Evolutionary conservation across 64 coral and sea anemone genomes (phyloP).

Genomic region (Acropora yongei): DNA sequence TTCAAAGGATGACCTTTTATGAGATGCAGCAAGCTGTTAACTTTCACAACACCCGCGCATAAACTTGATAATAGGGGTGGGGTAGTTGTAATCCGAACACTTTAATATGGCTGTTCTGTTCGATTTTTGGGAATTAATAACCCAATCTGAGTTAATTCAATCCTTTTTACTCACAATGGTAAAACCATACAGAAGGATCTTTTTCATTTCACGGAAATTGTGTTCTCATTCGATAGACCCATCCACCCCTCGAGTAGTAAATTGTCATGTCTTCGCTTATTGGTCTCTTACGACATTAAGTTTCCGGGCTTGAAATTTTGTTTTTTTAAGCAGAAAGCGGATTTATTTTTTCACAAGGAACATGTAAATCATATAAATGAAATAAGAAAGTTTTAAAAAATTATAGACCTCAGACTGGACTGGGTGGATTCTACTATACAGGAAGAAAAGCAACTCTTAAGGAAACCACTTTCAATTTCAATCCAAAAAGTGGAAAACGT

Average conservation of each 20-base stretch:
- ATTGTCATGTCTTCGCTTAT: neutral
- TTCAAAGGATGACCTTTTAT: neutral
- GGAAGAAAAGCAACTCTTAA: neutral
- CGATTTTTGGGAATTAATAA: neutral
- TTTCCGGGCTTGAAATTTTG: neutral
- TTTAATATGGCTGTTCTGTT: neutral
- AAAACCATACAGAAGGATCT: neutral
- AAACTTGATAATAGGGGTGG: neutral
- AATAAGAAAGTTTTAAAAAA: too few species aligned
- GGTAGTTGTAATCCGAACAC: neutral
- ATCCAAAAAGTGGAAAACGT: neutral
- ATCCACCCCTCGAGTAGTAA: neutral
- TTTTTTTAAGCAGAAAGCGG: neutral
- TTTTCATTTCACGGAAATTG: neutral
- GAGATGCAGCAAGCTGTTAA: neutral
- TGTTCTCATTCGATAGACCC: too few species aligned
- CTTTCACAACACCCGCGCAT: slow-evolving; percentile 1
- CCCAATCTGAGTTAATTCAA: too few species aligned
- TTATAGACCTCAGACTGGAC: too few species aligned
- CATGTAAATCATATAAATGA: too few species aligned
- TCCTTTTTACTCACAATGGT: too few species aligned
- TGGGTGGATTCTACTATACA: too few species aligned
- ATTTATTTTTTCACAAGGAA: too few species aligned
- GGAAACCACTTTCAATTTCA: neutral
- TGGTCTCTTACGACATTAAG: neutral